Evolutionary conservation across 37 sponge, comb jelly and placozoan species (phyloP).

Genomic region (Diacarnus erythraeanus): DNA sequence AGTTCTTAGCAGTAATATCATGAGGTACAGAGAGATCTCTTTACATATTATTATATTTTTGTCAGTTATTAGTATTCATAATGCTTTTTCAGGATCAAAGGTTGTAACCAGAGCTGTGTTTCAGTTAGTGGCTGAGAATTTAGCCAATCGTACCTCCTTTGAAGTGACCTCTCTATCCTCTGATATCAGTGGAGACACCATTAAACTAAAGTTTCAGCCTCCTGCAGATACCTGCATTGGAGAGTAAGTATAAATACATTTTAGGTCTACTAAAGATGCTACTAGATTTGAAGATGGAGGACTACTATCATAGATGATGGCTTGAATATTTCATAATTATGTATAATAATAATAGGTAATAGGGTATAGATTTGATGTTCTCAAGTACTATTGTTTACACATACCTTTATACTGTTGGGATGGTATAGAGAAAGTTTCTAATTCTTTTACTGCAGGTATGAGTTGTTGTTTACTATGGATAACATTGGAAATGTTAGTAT

Average conservation of each 20-base stretch:
- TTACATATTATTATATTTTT: no score
- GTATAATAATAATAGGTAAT: no score
- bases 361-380: no score
- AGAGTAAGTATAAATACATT: slow-evolving; percentile 24
- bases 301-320: no score
- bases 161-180: slow-evolving; percentile 8
- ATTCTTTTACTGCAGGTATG: slow-evolving; percentile 25
- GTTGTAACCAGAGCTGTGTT: slow-evolving; percentile 21
- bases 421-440: not conserved
- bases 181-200: not conserved
- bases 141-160: not conserved
- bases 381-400: no score
- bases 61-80: no score
- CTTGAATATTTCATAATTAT: no score
- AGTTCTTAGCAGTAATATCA: no score
- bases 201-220: slow-evolving; percentile 38
- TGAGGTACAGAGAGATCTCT: no score
- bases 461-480: slow-evolving; percentile 30
- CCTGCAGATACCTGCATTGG: slow-evolving; percentile 45
- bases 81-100: slow-evolving; percentile 1
- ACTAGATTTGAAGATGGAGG: no score
- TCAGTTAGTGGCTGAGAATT: not conserved
- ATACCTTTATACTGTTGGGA: not conserved
- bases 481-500: slow-evolving; percentile 25
- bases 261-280: no score